Conservation (phyloP, 1,140 invertebrate genomes). For the Tetramorium parvispinum region DNA sequence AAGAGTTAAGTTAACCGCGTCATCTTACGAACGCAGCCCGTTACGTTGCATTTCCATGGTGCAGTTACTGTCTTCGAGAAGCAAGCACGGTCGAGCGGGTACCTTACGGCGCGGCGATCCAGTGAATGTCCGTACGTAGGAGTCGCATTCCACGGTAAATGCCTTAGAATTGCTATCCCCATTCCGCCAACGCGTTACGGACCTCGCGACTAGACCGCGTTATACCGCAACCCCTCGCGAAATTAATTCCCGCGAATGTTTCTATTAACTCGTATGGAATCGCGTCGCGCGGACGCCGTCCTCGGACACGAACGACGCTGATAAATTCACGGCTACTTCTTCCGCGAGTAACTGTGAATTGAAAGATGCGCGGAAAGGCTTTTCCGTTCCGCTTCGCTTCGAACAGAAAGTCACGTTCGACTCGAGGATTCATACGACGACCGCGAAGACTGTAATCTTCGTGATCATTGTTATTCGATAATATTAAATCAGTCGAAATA, state of each 20-base stretch:
- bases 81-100: conserved; percentile 28
- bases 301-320: not conserved
- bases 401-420: not conserved
- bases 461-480: not conserved
- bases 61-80: conserved; percentile 39
- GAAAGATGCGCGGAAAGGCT: not conserved
- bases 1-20: not conserved
- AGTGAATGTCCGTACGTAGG: conserved; percentile 80
- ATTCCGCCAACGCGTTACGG: conserved; percentile 59
- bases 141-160: conserved; percentile 81
- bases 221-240: conserved; percentile 17
- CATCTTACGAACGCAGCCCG: not conserved
- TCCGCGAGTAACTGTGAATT: conserved; percentile 41
- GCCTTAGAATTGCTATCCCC: conserved; percentile 80
- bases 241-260: conserved; percentile 66
- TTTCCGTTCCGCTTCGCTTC: not conserved
- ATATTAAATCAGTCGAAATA: not conserved
- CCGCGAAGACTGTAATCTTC: not conserved
- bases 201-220: conserved; percentile 10
- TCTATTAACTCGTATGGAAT: conserved; percentile 43
- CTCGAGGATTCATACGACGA: not conserved
- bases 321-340: not conserved
- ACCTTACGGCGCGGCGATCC: conserved; percentile 47
- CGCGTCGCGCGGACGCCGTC: conserved; percentile 1
- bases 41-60: conserved; percentile 24